Conservation (phyloP, 2,888 invertebrate species). For the Heliconius aoede region DNA sequence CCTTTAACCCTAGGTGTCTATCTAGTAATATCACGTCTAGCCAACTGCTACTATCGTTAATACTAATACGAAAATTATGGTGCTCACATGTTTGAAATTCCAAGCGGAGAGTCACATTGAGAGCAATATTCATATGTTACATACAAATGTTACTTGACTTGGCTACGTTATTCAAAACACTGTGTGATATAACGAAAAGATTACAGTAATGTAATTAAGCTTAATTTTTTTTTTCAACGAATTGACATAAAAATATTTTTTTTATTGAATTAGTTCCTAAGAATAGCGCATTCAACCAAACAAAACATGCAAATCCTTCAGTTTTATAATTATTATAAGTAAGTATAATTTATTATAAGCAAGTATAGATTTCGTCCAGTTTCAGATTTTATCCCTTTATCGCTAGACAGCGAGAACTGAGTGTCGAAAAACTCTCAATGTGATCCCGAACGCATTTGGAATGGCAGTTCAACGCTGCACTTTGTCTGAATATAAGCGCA, state of each 20-base stretch:
- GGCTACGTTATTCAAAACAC: background rate
- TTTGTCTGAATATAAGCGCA: too few relatives aligned
- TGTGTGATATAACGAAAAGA: background rate
- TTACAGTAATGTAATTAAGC: too few relatives aligned
- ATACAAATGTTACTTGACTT: background rate
- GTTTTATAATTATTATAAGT: too few relatives aligned
- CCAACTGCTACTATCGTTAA: slow-evolving; percentile 36
- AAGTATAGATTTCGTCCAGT: too few relatives aligned
- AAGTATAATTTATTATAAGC: too few relatives aligned
- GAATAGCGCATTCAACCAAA: too few relatives aligned
- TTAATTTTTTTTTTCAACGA: too few relatives aligned
- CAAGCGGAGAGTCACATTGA: slow-evolving; percentile 34
- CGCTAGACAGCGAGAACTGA: background rate
- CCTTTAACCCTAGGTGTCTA: slow-evolving; percentile 6
- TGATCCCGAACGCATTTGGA: background rate
- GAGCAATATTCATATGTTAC: slow-evolving; percentile 41
- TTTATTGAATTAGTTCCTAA: too few relatives aligned
- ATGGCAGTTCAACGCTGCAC: too few relatives aligned
- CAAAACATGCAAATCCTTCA: too few relatives aligned
- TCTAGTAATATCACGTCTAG: slow-evolving; percentile 33
- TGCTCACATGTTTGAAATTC: slow-evolving; percentile 32
- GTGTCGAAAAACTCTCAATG: background rate
- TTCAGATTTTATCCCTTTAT: too few relatives aligned
- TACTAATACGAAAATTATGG: slow-evolving; percentile 41
- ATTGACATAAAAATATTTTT: too few relatives aligned